These are phyloP conservation scores for Willowsia nigromaculata DNA, from an alignment of 2,888 invertebrate species.

Conservation along the genomic window DNA sequence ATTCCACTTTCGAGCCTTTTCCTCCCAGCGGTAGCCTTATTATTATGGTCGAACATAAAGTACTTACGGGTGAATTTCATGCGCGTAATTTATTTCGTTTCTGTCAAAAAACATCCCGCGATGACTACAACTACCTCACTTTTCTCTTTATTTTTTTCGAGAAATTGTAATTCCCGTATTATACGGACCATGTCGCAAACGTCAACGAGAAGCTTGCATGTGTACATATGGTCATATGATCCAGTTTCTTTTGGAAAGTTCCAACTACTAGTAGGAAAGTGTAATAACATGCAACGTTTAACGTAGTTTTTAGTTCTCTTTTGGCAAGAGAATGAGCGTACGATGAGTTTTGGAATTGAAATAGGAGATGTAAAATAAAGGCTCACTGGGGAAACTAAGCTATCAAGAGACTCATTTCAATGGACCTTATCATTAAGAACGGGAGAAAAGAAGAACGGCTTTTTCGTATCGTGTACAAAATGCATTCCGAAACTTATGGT, in stretches of 20 bases:
- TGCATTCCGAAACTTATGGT: constrained; percentile 3
- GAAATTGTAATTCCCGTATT: neutral
- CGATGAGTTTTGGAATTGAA: constrained; percentile 30
- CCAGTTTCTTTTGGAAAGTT: neutral
- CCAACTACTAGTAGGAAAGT: neutral
- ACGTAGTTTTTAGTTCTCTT: neutral
- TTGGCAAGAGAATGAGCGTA: neutral
- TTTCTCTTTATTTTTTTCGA: neutral
- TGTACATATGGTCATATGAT: neutral
- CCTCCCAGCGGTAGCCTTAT: neutral
- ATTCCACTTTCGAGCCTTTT: neutral
- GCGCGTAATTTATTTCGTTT: constrained; percentile 51
- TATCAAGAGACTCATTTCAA: constrained; percentile 59
- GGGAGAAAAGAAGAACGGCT: neutral
- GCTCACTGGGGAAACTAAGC: constrained; percentile 36
- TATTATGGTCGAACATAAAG: neutral
- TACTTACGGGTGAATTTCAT: constrained; percentile 29
- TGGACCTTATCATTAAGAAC: constrained; percentile 54
- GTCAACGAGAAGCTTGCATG: constrained; percentile 4
- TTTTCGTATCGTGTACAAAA: constrained; percentile 7
- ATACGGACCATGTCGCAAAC: neutral
- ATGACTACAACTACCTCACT: constrained; percentile 24
- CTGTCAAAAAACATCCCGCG: constrained; percentile 51
- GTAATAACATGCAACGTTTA: no score
- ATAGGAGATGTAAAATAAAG: constrained; percentile 46